These are phyloP conservation scores for Bombylius major DNA, from an alignment of 2,888 invertebrate species.

Conservation along the genomic window DNA sequence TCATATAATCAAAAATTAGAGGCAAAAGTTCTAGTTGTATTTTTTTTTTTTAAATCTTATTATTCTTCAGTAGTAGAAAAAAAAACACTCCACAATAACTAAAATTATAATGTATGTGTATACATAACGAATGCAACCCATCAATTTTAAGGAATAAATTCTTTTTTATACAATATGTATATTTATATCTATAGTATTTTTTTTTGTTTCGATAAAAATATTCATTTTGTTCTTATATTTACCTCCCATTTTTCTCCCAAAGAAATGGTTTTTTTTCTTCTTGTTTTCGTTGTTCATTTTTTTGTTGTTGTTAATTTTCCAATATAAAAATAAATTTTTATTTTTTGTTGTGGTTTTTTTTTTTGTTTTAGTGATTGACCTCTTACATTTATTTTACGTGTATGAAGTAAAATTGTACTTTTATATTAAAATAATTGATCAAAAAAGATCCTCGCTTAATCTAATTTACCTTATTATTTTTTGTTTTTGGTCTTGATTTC, in stretches of 20 bases:
- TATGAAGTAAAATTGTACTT: too few species aligned
- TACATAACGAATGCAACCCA: not conserved
- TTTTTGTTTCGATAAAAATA: constrained; percentile 4
- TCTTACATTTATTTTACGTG: not conserved
- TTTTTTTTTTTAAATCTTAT: too few species aligned
- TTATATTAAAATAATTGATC: not conserved
- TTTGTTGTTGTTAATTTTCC: too few species aligned
- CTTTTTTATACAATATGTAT: too few species aligned
- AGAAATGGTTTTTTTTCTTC: not conserved
- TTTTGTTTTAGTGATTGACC: too few species aligned
- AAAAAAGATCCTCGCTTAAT: not conserved
- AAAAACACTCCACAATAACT: not conserved
- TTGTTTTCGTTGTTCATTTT: not conserved
- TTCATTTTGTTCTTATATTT: constrained; percentile 3
- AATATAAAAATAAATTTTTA: too few species aligned
- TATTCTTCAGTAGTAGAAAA: too few species aligned
- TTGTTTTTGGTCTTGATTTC: not conserved
- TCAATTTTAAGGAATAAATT: not conserved
- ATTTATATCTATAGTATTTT: too few species aligned
- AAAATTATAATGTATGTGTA: not conserved
- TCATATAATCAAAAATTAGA: not conserved
- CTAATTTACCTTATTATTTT: not conserved
- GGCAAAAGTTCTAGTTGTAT: not conserved
- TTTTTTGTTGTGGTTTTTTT: too few species aligned
- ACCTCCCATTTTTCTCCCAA: constrained; percentile 4